phyloP scores from a whole-genome alignment of 2,888 invertebrate species.

The Drosophila acutilabella region DNA sequence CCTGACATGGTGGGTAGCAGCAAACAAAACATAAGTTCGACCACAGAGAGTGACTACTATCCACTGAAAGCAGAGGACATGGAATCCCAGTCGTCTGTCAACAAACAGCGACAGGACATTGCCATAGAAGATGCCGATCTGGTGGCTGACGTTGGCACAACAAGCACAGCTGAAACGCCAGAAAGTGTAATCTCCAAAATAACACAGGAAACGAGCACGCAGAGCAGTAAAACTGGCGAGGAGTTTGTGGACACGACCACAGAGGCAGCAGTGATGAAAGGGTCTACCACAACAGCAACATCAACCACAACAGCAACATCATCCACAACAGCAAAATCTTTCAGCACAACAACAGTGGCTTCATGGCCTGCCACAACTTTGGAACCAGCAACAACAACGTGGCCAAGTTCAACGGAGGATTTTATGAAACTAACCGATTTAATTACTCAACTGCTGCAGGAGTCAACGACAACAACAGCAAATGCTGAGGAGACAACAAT shows the following conservation, averaged over 20 bases:
- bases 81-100: constrained; percentile 19
- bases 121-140: constrained; percentile 47
- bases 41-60: constrained; percentile 78
- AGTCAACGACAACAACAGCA: constrained; percentile 33
- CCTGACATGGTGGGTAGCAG: constrained; percentile 79
- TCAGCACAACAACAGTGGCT: constrained; percentile 19
- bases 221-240: constrained; percentile 8
- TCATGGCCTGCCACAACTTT: constrained; percentile 8
- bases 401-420: constrained; percentile 67
- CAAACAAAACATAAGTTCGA: constrained; percentile 51
- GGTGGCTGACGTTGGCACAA: constrained; percentile 20
- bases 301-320: constrained; percentile 22
- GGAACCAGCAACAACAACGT: constrained; percentile 20
- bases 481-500: constrained; percentile 8
- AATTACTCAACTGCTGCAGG: constrained; percentile 53
- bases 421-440: constrained; percentile 59
- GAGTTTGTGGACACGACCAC: not conserved
- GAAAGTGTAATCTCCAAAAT: not conserved
- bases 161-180: constrained; percentile 16
- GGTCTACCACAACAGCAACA: constrained; percentile 11
- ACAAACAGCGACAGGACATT: constrained; percentile 52
- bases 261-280: not conserved
- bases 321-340: constrained; percentile 22
- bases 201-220: constrained; percentile 3
- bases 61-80: constrained; percentile 29